Evolutionary conservation across 2,113 vertebrate genomes (phyloP), one percentile per base, ranked within the genome.

Genomic region (Perca flavescens): DNA sequence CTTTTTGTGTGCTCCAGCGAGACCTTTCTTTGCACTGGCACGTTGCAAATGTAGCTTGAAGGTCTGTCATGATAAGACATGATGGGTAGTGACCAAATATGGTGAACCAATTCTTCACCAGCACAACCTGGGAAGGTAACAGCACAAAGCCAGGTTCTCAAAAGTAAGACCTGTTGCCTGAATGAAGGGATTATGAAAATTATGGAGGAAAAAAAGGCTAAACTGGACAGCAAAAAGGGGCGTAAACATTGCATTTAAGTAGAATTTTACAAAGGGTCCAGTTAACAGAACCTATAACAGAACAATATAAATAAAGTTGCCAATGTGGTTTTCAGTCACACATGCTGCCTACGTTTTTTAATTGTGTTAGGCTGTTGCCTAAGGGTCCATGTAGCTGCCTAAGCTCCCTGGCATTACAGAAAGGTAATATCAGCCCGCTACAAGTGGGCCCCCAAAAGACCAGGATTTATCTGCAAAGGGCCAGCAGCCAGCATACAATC

Each of bases 391-490:
- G 66, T 73, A 64, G 80, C 76, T 90, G 88, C 85, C 87, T 89
- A 66, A 91, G 88, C 91, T 88, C 78, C 75, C 86, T 88, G 90
- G 89, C 87, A 85, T 88, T 84, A 92, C 77, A 79, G 69, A 68
- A 70, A 92, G 87, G 88, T 90, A 89, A 89, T 94, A 94, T 94
- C 92, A 91, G 88, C 79, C 77, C 0, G 46, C 91, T 60, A 92
- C 94, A 93, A 93, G 92, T 93, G 88, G 88, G 67, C 79, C 82
- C 87, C 86, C 87, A 91, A 75, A 90, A 94, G 88, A 92, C 84
- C 52, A 60, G 72, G 84, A 74, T 92, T 94, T 95, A 95, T 95
- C 94, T 95, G 92, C 89, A 95, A 94, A 95, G 91, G 90, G 91
- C 93, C 94, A 95, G 94, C 88, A 91, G 94, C 88, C 91, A 89